Conservation (phyloP, 2,113 vertebrate genomes). For the Malurus alboscapulatus region DNA sequence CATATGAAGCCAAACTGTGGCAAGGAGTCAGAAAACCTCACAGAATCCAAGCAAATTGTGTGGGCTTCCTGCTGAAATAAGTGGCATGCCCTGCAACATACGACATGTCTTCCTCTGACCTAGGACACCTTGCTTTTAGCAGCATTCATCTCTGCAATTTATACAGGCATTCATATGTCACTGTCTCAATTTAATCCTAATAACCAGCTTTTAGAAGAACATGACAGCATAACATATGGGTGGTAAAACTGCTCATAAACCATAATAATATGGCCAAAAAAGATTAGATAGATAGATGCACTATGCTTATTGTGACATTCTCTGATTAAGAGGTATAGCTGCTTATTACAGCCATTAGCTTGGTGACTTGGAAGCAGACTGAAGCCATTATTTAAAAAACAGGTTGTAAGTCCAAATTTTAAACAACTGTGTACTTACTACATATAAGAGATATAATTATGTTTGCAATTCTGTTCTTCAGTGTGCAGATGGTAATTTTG, state of each 20-base stretch:
- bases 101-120: background rate
- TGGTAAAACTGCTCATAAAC: slow-evolving; percentile 58
- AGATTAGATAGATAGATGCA: slow-evolving; percentile 40
- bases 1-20: background rate
- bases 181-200: slow-evolving; percentile 54
- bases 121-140: slow-evolving; percentile 9
- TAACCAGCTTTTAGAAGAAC: slow-evolving; percentile 55
- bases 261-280: slow-evolving; percentile 37
- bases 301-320: slow-evolving; percentile 53
- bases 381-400: slow-evolving; percentile 52
- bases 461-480: slow-evolving; percentile 43
- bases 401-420: slow-evolving; percentile 42
- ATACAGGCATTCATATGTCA: slow-evolving; percentile 44
- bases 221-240: slow-evolving; percentile 53
- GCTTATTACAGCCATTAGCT: slow-evolving; percentile 56
- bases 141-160: slow-evolving; percentile 26
- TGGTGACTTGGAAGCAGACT: slow-evolving; percentile 46
- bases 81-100: background rate
- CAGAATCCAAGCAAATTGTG: background rate
- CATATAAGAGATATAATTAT: slow-evolving; percentile 56
- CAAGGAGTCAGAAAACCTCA: background rate
- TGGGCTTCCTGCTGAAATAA: slow-evolving; percentile 1
- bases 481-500: slow-evolving; percentile 61
- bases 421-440: slow-evolving; percentile 51
- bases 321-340: slow-evolving; percentile 55